Conservation (phyloP, 2,888 invertebrate genomes). For the Oegoconia quadripuncta region DNA sequence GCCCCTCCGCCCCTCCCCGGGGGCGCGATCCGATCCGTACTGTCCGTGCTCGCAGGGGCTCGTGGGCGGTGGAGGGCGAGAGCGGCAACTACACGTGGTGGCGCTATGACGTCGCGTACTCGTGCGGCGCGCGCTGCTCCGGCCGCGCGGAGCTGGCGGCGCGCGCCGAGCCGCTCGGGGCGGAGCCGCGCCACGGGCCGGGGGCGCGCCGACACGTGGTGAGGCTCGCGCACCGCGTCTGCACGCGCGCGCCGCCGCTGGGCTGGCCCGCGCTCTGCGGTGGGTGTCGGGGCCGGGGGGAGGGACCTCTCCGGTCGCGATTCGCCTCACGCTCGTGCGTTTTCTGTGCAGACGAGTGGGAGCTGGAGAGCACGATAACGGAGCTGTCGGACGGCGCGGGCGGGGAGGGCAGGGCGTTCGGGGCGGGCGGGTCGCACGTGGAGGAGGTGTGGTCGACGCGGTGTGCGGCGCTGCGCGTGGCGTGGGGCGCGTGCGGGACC, state of each 20-base stretch:
- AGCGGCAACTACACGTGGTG: slow-evolving; percentile 46
- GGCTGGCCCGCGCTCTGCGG: neutral
- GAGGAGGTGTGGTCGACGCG: too few relatives aligned
- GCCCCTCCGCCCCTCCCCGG: too few relatives aligned
- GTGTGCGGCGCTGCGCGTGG: too few relatives aligned
- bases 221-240: slow-evolving; percentile 2
- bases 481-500: too few relatives aligned
- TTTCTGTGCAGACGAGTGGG: neutral
- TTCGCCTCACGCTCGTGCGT: neutral
- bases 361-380: too few relatives aligned
- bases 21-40: too few relatives aligned
- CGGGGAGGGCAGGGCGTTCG: too few relatives aligned
- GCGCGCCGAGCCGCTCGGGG: neutral
- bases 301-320: neutral
- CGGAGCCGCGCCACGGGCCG: neutral
- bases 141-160: slow-evolving; percentile 31
- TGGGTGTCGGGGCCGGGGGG: neutral
- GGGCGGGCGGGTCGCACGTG: too few relatives aligned
- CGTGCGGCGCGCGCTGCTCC: slow-evolving; percentile 42
- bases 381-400: too few relatives aligned
- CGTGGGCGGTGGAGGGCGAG: slow-evolving; percentile 46
- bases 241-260: slow-evolving; percentile 1
- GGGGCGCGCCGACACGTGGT: too few relatives aligned
- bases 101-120: slow-evolving; percentile 41
- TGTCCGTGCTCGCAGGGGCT: slow-evolving; percentile 28